phyloP scores from a whole-genome alignment of 2,113 vertebrate genomes.

The Megaleporinus macrocephalus region DNA sequence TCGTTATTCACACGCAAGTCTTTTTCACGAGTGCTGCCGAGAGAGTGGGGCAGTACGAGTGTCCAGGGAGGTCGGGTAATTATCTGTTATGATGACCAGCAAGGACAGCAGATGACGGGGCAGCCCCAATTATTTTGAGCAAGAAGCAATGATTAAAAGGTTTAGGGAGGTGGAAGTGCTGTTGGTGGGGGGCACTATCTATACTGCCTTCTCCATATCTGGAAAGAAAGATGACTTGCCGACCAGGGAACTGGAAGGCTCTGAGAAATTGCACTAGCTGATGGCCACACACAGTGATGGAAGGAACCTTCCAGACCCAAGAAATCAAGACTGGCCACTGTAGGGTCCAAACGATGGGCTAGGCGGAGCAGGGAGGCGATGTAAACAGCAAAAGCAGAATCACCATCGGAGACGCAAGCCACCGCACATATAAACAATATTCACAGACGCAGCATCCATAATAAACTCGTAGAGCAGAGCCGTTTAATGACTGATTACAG shows the following conservation, averaged over 20 bases:
- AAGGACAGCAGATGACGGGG: conserved; percentile 72
- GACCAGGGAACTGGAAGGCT: conserved; percentile 40
- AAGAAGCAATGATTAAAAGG: conserved; percentile 53
- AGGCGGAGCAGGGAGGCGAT: neutral
- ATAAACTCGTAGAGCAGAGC: conserved; percentile 60
- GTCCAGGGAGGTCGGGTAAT: conserved; percentile 70
- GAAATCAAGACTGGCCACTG: conserved; percentile 55
- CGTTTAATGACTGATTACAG: conserved; percentile 74
- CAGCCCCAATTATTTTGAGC: conserved; percentile 77
- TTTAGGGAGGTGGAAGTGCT: conserved; percentile 44
- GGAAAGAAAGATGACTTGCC: conserved; percentile 62
- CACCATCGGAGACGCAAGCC: conserved; percentile 51
- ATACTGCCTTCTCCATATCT: conserved; percentile 74
- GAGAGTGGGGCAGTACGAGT: conserved; percentile 61
- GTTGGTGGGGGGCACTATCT: conserved; percentile 39
- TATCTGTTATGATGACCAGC: conserved; percentile 80
- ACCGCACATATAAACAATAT: conserved; percentile 64
- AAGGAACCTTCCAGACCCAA: conserved; percentile 39
- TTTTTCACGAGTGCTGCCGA: conserved; percentile 70
- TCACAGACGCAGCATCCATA: conserved; percentile 60
- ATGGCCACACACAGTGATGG: conserved; percentile 22
- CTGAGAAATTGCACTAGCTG: conserved; percentile 22
- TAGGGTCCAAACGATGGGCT: neutral
- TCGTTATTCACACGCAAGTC: conserved; percentile 71
- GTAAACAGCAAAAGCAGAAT: conserved; percentile 70